Conservation (phyloP, 2,797 vertebrate genomes). For the Neosilurus mollespiculum region DNA sequence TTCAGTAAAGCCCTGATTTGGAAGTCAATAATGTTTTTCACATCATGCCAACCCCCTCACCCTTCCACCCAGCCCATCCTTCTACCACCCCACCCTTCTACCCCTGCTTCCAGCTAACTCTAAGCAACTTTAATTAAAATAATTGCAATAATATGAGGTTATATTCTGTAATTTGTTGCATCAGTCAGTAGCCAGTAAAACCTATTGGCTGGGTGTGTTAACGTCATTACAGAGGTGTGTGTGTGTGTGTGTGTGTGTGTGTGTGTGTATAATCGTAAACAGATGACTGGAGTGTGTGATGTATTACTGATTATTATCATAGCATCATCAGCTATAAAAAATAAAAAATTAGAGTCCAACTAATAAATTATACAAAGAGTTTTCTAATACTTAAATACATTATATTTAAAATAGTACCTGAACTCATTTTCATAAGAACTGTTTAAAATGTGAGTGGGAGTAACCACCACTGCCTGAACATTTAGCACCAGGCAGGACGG, state of each 20-base stretch:
- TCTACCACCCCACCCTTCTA: neutral
- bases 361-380: neutral
- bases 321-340: no score
- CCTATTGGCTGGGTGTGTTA: neutral
- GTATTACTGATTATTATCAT: neutral
- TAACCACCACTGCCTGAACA: no score
- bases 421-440: neutral
- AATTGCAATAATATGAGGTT: neutral
- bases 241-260: conserved; percentile 9
- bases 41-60: neutral
- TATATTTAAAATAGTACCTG: neutral
- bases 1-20: neutral
- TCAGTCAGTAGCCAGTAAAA: conserved; percentile 9
- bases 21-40: neutral
- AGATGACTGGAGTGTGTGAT: conserved; percentile 16
- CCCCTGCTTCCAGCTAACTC: neutral
- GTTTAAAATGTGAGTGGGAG: neutral
- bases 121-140: neutral
- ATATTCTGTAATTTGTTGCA: conserved; percentile 18
- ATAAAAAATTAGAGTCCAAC: neutral
- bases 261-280: conserved; percentile 18
- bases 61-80: neutral
- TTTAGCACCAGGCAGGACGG: no score
- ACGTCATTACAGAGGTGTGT: neutral
- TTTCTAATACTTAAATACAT: neutral